These are phyloP conservation scores for Myrmecobius fasciatus DNA, from an alignment of 2,113 vertebrate species.

Conservation along the genomic window DNA sequence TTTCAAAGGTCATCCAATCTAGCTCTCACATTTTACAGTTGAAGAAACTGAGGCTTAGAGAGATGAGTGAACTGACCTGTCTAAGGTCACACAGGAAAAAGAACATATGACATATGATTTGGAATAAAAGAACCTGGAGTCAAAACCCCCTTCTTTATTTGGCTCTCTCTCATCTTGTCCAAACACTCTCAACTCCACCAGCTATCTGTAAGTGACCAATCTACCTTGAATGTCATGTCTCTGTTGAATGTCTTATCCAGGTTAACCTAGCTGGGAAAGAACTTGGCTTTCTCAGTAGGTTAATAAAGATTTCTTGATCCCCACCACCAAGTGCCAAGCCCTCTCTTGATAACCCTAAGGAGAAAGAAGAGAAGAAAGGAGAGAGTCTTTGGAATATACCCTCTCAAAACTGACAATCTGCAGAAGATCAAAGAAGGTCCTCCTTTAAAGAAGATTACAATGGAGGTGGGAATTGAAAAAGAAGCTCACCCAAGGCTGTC, in stretches of 20 bases:
- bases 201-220: neutral
- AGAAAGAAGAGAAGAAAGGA: neutral
- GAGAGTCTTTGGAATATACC: neutral
- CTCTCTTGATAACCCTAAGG: neutral
- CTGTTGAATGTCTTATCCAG: neutral
- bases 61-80: neutral
- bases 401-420: neutral
- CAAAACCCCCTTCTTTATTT: neutral
- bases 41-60: neutral
- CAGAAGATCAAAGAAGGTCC: neutral
- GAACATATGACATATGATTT: neutral
- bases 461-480: neutral
- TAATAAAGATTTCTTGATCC: neutral
- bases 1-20: neutral
- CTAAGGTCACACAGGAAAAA: neutral
- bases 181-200: neutral
- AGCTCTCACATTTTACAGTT: neutral
- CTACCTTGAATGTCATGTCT: neutral
- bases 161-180: neutral
- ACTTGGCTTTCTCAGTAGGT: neutral
- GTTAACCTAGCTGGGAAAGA: neutral
- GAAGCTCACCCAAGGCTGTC: neutral
- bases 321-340: neutral
- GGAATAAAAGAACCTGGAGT: neutral
- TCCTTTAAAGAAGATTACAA: neutral